Evolutionary conservation across 2,888 invertebrate species (phyloP).

Genomic region (Epinotia ramella): DNA sequence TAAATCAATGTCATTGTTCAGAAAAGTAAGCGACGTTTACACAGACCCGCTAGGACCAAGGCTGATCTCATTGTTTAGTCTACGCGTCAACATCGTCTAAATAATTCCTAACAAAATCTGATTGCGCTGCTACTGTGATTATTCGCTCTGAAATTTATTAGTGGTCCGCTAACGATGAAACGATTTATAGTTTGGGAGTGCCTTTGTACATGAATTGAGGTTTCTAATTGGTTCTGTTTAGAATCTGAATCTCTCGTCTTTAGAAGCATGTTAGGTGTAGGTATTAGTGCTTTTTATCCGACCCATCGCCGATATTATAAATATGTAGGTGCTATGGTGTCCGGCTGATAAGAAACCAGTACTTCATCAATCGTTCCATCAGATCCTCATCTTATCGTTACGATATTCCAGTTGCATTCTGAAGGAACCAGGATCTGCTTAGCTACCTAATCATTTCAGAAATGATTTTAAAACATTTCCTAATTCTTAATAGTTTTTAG

Average conservation of each 20-base stretch:
- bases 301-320: too few relatives aligned
- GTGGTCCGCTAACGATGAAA: slow-evolving; percentile 35
- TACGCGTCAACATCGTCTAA: slow-evolving; percentile 66
- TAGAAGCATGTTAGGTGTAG: neutral
- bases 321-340: too few relatives aligned
- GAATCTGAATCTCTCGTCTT: neutral
- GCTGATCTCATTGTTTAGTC: slow-evolving; percentile 85
- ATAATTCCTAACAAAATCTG: slow-evolving; percentile 68
- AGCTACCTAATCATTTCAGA: too few relatives aligned
- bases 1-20: slow-evolving; percentile 70
- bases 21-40: slow-evolving; percentile 56
- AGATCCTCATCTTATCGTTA: too few relatives aligned
- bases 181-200: slow-evolving; percentile 6
- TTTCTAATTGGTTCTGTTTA: neutral
- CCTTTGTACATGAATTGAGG: neutral
- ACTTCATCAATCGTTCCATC: too few relatives aligned
- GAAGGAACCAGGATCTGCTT: too few relatives aligned
- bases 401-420: too few relatives aligned
- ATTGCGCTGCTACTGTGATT: slow-evolving; percentile 53
- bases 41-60: slow-evolving; percentile 55
- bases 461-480: too few relatives aligned
- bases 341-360: too few relatives aligned
- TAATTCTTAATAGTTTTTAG: too few relatives aligned
- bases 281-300: neutral
- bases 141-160: slow-evolving; percentile 57